Conservation (phyloP, 2,888 invertebrate genomes). For the Dynastes tityus region DNA sequence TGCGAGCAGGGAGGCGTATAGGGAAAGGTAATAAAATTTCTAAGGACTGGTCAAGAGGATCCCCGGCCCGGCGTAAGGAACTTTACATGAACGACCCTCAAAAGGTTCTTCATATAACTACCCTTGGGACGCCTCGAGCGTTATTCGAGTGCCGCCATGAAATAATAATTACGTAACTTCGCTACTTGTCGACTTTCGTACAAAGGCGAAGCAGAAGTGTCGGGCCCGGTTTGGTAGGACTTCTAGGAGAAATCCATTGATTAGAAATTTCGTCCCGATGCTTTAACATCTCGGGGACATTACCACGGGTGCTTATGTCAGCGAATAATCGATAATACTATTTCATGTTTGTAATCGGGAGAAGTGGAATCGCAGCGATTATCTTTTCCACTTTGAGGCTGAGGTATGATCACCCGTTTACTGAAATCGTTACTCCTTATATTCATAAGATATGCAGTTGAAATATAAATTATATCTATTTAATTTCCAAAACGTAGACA, state of each 20-base stretch:
- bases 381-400: background rate
- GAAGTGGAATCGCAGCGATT: background rate
- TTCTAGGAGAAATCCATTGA: slow-evolving; percentile 29
- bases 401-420: too few species aligned
- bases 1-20: background rate
- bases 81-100: slow-evolving; percentile 50
- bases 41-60: slow-evolving; percentile 43
- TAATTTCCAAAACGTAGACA: too few species aligned
- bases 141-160: slow-evolving; percentile 47
- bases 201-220: slow-evolving; percentile 22
- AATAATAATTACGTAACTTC: slow-evolving; percentile 50
- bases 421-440: too few species aligned
- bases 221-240: slow-evolving; percentile 11
- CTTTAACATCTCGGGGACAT: background rate
- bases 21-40: slow-evolving; percentile 49
- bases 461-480: too few species aligned
- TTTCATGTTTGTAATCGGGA: slow-evolving; percentile 5
- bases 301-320: background rate
- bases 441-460: too few species aligned
- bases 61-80: slow-evolving; percentile 1
- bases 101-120: slow-evolving; percentile 49
- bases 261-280: slow-evolving; percentile 21
- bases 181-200: slow-evolving; percentile 42
- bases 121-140: slow-evolving; percentile 49
- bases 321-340: slow-evolving; percentile 27